A percentile compares a stretch with the other conserved stretches of the same genome.
Evolutionary conservation across 2,113 vertebrate species (phyloP).

Genomic region (Coturnix japonica): DNA sequence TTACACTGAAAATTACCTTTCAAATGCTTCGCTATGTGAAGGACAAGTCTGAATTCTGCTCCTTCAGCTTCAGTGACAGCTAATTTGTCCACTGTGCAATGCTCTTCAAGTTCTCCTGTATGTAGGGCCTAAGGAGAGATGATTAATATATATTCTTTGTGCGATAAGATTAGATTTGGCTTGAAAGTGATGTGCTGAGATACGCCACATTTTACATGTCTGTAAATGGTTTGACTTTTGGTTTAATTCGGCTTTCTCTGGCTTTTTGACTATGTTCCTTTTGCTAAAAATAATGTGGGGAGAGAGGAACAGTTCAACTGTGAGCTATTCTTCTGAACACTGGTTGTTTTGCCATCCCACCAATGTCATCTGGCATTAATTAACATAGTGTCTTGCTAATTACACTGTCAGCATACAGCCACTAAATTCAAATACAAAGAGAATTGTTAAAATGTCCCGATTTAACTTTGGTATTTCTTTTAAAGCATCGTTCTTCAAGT

Average conservation of each 20-base stretch:
- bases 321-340: conserved; percentile 27
- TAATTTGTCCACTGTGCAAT: rapidly evolving
- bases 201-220: not conserved
- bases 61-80: not conserved
- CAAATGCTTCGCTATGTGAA: not conserved
- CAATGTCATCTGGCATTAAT: conserved; percentile 55
- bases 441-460: conserved; percentile 10
- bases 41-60: not conserved
- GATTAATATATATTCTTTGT: not conserved
- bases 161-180: not conserved
- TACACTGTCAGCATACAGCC: conserved; percentile 45
- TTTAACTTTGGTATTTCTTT: conserved; percentile 4
- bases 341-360: conserved; percentile 17
- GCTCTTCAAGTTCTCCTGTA: not conserved
- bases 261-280: not conserved
- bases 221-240: not conserved
- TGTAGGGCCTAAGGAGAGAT: not conserved
- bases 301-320: conserved; percentile 11
- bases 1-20: not conserved
- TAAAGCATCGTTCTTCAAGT: conserved; percentile 8
- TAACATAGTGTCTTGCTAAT: conserved; percentile 58
- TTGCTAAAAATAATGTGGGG: conserved; percentile 6
- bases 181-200: not conserved
- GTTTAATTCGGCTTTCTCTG: not conserved
- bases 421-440: conserved; percentile 55